Conservation (phyloP, 1,140 invertebrate genomes). For the Drosophila bocki region DNA sequence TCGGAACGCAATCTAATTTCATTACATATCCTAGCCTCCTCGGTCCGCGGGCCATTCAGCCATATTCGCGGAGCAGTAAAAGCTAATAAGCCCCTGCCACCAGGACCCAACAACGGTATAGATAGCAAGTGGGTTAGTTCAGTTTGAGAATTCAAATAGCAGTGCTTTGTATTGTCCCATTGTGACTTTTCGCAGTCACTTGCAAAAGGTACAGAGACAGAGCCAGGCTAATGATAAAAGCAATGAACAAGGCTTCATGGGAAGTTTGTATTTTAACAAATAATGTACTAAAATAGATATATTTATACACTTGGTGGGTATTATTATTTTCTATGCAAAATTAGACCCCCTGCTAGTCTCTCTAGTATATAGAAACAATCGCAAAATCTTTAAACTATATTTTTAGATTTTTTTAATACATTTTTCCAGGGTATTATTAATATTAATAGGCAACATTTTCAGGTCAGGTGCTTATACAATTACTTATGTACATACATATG, state of each 20-base stretch:
- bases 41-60: not conserved
- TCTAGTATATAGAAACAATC: no score
- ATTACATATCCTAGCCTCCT: conserved; percentile 24
- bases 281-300: not conserved
- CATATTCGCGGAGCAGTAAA: conserved; percentile 7
- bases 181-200: not conserved
- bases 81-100: conserved; percentile 32
- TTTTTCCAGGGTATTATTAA: no score
- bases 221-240: not conserved
- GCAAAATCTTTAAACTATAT: no score
- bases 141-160: not conserved
- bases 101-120: not conserved
- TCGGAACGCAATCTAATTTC: conserved; percentile 31
- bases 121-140: conserved; percentile 4
- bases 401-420: no score
- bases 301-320: no score
- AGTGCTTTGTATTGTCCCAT: not conserved
- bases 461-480: no score
- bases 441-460: no score
- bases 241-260: not conserved
- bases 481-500: no score
- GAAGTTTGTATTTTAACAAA: not conserved
- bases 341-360: no score
- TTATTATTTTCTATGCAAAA: no score
- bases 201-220: not conserved